phyloP scores from a whole-genome alignment of 2,113 vertebrate genomes.

The Todiramphus saurophagus region DNA sequence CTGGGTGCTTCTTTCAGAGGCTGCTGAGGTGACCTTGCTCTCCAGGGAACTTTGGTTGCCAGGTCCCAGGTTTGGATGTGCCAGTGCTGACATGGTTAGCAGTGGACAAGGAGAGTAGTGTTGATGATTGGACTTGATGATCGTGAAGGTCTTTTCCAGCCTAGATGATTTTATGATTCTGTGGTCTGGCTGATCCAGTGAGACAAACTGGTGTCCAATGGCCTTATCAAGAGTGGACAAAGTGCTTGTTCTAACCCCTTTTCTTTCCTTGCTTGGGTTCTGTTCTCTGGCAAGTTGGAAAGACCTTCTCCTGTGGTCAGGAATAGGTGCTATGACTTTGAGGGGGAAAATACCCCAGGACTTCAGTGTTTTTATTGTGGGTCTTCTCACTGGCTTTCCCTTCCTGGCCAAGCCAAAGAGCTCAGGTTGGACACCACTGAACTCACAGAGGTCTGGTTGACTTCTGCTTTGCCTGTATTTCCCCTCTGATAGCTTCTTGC shows the following conservation, averaged over 20 bases:
- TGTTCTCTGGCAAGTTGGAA: not conserved
- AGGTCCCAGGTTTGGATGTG: not conserved
- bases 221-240: not conserved
- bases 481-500: not conserved
- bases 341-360: not conserved
- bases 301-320: not conserved
- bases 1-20: not conserved
- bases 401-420: not conserved
- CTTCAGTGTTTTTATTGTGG: not conserved
- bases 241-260: not conserved
- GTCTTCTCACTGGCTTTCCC: not conserved
- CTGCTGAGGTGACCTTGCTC: not conserved
- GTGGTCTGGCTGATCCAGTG: not conserved
- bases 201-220: not conserved
- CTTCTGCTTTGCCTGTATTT: not conserved
- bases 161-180: too few relatives aligned
- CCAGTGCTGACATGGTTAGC: not conserved
- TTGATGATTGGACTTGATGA: too few relatives aligned
- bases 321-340: not conserved
- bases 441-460: not conserved
- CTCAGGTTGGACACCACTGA: not conserved
- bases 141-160: too few relatives aligned
- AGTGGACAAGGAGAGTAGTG: too few relatives aligned
- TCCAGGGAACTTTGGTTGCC: accelerated
- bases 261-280: not conserved